Evolutionary conservation across 2,888 invertebrate species (phyloP), one percentile per base, ranked within the genome.

Genomic region (Cantharis flavilabris): DNA sequence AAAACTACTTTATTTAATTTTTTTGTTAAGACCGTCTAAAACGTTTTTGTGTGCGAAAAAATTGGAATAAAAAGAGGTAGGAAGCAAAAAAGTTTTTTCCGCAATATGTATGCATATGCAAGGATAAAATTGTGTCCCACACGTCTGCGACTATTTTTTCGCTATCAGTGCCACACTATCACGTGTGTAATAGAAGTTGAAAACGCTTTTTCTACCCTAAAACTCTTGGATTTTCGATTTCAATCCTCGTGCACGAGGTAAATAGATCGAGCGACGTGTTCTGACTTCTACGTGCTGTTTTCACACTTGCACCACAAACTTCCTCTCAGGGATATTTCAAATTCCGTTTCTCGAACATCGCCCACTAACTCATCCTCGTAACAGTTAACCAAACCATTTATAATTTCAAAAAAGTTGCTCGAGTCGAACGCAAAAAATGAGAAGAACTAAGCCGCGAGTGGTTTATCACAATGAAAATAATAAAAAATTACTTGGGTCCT

Each of bases 191-290:
- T 76, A 76, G 76, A 80, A 81, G 79, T 82, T 81, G 78, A 79
- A 79, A 82, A 82, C 81, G 81, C 81, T 82, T 67, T 67, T 80
- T 78, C 79, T 76, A 72, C 77, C 76, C 76, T 75, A 81, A 82
- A 81, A 82, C 77, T 79, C 80, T 80, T 76, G 81, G 83, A 83
- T 85, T 85, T 86, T 84, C 84, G 84, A 85, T 86, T 85, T 86
- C 85, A 85, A 84, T 85, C 84, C 85, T 83, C 84, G 83, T 84
- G 81, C 83, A 79, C 81, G 83, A 82, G 83, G 84, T 86, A 85
- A 85, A 86, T 86, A 86, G 86, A 85, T 85, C 84, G 82, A 75
- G 82, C 80, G 82, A 86, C 86, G 86, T 86, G 85, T 81, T 78
- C 75, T 79, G 79, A 81, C 79, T 80, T 65, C 75, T 77, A 76